Conservation (phyloP, 2,888 invertebrate species). For the Salticus scenicus region DNA sequence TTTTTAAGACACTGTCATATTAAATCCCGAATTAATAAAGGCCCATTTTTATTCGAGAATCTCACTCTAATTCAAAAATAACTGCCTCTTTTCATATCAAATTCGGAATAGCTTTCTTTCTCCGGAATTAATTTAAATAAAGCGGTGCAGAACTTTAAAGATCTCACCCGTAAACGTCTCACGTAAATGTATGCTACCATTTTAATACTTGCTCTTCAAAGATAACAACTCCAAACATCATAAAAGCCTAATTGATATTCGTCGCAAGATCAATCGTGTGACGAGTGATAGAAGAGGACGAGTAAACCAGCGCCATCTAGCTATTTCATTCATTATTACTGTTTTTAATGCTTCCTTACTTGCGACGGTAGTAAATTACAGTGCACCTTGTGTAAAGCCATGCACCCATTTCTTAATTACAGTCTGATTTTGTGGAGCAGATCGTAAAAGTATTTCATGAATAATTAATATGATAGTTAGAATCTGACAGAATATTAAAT, state of each 20-base stretch:
- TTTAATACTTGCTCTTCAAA: neutral
- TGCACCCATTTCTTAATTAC: neutral
- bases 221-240: neutral
- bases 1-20: too few species aligned
- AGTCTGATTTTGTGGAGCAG: neutral
- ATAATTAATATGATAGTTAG: conserved; percentile 2
- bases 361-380: too few species aligned
- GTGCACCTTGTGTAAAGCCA: neutral
- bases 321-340: neutral
- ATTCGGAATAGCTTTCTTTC: too few species aligned
- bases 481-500: neutral
- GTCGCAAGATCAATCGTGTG: neutral
- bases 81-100: too few species aligned
- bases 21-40: too few species aligned
- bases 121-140: too few species aligned
- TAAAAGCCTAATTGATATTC: conserved; percentile 9
- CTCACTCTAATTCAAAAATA: too few species aligned
- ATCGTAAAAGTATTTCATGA: conserved; percentile 8
- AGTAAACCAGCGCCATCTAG: neutral
- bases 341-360: neutral
- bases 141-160: too few species aligned
- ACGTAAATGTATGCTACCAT: neutral
- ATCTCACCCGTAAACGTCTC: neutral
- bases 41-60: too few species aligned
- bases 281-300: neutral